These are phyloP conservation scores for Gambusia yucatana DNA, from an alignment of 2,797 vertebrate genomes.

Conservation along the genomic window DNA sequence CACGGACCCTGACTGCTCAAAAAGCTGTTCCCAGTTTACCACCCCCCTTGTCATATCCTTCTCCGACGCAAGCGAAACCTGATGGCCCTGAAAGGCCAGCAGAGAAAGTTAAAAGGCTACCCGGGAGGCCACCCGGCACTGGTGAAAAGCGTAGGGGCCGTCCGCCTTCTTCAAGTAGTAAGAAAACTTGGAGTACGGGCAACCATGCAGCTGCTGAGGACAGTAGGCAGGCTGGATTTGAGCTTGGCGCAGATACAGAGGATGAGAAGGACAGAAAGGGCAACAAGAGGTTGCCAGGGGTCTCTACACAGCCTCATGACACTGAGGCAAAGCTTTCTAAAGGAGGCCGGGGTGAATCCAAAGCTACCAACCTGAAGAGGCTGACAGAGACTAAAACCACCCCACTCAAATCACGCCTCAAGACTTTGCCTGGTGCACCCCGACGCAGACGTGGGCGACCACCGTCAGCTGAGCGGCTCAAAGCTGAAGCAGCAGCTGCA, in stretches of 20 bases:
- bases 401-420: slow-evolving; percentile 93
- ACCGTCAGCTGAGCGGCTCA: slow-evolving; percentile 91
- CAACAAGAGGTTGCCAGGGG: slow-evolving; percentile 85
- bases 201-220: slow-evolving; percentile 81
- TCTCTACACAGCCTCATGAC: slow-evolving; percentile 86
- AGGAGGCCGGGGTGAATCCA: slow-evolving; percentile 76
- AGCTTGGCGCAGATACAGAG: slow-evolving; percentile 78
- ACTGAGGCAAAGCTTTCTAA: slow-evolving; percentile 72
- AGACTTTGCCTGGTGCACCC: slow-evolving; percentile 86
- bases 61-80: slow-evolving; percentile 82
- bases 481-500: slow-evolving; percentile 84
- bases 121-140: slow-evolving; percentile 86
- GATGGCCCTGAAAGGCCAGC: slow-evolving; percentile 82
- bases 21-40: slow-evolving; percentile 82
- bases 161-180: slow-evolving; percentile 84
- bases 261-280: slow-evolving; percentile 87
- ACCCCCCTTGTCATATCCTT: slow-evolving; percentile 79
- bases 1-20: slow-evolving; percentile 86
- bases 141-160: slow-evolving; percentile 94
- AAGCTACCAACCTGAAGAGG: slow-evolving; percentile 91
- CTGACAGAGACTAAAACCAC: slow-evolving; percentile 90
- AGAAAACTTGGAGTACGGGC: slow-evolving; percentile 73
- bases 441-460: slow-evolving; percentile 90
- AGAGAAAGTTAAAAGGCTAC: slow-evolving; percentile 91
- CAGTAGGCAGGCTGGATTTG: slow-evolving; percentile 76